Evolutionary conservation across 2,888 invertebrate genomes (phyloP), one percentile per base, ranked within the genome.

Genomic region (Eurytoma californica): DNA sequence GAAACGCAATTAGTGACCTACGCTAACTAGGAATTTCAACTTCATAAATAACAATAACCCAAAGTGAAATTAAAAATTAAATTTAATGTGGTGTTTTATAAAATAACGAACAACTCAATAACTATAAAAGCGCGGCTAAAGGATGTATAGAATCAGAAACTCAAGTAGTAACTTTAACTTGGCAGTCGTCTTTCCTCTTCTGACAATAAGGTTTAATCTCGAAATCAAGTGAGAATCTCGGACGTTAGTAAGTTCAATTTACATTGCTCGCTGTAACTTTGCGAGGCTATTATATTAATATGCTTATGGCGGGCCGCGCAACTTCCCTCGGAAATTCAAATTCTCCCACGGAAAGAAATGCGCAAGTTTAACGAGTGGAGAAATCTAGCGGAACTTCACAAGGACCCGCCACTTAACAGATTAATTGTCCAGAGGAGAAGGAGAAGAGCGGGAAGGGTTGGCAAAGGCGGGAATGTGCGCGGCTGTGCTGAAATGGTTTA

Each of bases 381-480:
- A 76, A 80, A 80, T 80, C 79, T 63, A 47, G 70, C 74, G 65
- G 20, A 49, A 57, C 18, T 51, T 20, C 24, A 30, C 3, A 3
- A 57, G 73, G 67, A 72, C 14, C 14, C 53, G 55, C 51, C 77
- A 80, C 80, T 80, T 78, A 82, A 75, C 82, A 77, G 81, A 84
- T 83, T 83, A 83, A 83, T 84, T 80, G 81, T 82, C 77, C 65
- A 78, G 58, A 74, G 39, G 66, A 24, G 20, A 51, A 16, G 28
- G 49, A 70, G 28, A 49, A 70, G 70, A 28, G 30, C 24, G 53
- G 20, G 39, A n/a, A 9, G 39, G 9, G 39, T 9, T 39, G 39
- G 39, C 1, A 39, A 39, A 9, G 1, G 39, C 1, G 39, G 39
- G 9, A 0, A 9, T 9, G 60, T 28, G n/a, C 12, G 16, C 20